Conservation (phyloP, 1,140 invertebrate species). For the Bradysia coprophila region DNA sequence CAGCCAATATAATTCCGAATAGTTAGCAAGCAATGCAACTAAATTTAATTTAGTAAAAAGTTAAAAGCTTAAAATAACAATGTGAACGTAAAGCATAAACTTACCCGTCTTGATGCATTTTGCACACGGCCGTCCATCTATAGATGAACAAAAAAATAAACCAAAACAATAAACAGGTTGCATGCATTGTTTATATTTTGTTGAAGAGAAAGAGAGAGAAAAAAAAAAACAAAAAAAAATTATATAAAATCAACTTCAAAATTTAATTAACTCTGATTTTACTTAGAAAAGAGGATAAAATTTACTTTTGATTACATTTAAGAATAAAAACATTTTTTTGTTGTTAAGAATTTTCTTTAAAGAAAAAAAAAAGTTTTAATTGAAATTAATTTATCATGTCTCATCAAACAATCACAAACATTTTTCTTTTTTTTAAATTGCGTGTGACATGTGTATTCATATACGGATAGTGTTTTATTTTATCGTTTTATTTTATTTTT, state of each 20-base stretch:
- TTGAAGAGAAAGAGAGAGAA: not conserved
- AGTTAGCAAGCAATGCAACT: too few species aligned
- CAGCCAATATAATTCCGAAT: too few species aligned
- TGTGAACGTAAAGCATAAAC: constrained; percentile 9
- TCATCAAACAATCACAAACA: too few species aligned
- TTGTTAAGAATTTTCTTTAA: too few species aligned
- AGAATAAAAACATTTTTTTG: too few species aligned
- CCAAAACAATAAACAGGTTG: constrained; percentile 11
- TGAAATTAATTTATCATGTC: too few species aligned
- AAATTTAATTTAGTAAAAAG: too few species aligned
- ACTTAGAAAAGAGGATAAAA: too few species aligned
- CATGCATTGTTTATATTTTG: constrained; percentile 8
- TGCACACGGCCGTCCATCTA: constrained; percentile 27
- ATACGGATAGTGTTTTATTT: not conserved
- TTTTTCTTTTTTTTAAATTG: too few species aligned
- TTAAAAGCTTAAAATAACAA: too few species aligned
- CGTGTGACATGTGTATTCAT: too few species aligned
- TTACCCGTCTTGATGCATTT: constrained; percentile 26
- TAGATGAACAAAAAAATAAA: constrained; percentile 24
- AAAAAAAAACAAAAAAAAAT: not conserved
- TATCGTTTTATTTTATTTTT: not conserved
- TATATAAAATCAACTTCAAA: not conserved
- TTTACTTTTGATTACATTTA: too few species aligned
- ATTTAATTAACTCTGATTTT: not conserved
- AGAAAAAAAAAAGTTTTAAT: not conserved